Percentiles rank a stretch among this genome's conserved stretches.
Conservation (phyloP, 2,888 invertebrate genomes). For the Synanthedon myopaeformis region DNA sequence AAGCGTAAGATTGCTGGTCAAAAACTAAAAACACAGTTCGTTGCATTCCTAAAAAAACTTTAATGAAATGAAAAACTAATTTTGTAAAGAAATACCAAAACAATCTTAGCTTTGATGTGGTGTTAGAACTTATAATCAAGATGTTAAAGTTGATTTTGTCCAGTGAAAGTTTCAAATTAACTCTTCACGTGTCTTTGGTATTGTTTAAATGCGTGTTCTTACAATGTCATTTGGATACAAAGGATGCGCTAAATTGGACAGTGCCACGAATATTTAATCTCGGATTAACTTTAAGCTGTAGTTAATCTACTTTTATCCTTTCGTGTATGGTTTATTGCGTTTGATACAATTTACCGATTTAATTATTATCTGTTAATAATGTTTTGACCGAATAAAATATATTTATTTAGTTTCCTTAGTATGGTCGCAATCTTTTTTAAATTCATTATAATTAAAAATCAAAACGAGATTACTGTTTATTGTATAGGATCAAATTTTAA, state of each 20-base stretch:
- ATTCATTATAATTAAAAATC: too few relatives aligned
- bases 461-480: too few relatives aligned
- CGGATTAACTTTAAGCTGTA: background rate
- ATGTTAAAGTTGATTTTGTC: background rate
- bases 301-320: background rate
- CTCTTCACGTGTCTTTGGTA: background rate
- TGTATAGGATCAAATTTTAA: too few relatives aligned
- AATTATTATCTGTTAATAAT: too few relatives aligned
- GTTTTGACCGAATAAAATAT: too few relatives aligned
- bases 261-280: background rate
- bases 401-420: too few relatives aligned
- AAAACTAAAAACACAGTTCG: background rate
- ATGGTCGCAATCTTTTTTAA: too few relatives aligned
- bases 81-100: background rate
- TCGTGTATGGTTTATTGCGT: too few relatives aligned
- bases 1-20: background rate
- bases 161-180: background rate
- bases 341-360: too few relatives aligned
- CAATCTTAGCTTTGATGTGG: background rate
- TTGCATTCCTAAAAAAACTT: background rate
- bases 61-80: background rate
- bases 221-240: slow-evolving; percentile 6
- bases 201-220: slow-evolving; percentile 3
- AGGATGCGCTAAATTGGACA: slow-evolving; percentile 4
- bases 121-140: background rate